phyloP scores from a whole-genome alignment of 2,113 vertebrate species.

The Chauna torquata region DNA sequence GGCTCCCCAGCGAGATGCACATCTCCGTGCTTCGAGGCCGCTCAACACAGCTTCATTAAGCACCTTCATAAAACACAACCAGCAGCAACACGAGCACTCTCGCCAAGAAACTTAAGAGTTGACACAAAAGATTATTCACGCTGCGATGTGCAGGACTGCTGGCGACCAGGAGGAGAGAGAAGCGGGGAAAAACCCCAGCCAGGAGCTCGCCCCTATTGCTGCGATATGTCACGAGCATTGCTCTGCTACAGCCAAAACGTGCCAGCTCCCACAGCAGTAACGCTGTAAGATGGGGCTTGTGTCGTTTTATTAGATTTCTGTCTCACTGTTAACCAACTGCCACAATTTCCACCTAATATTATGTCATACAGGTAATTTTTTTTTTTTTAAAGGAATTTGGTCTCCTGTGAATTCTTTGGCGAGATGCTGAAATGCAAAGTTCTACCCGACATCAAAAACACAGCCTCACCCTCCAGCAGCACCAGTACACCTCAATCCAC shows the following conservation, averaged over 20 bases:
- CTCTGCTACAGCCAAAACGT: neutral
- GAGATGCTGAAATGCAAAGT: neutral
- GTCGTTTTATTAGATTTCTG: neutral
- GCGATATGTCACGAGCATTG: accelerated
- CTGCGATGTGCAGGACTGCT: neutral
- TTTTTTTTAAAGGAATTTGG: neutral
- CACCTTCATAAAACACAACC: neutral
- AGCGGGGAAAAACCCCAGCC: neutral
- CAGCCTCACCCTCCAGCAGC: accelerated
- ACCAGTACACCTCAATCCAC: neutral
- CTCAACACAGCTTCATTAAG: neutral
- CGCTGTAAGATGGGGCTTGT: neutral
- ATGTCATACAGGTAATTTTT: neutral
- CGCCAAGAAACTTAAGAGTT: neutral
- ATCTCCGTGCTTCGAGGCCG: neutral
- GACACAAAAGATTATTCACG: neutral
- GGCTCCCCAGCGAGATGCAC: accelerated
- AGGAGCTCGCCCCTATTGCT: neutral
- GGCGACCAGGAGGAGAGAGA: neutral
- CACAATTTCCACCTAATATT: neutral
- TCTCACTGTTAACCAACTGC: accelerated
- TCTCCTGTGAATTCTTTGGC: neutral
- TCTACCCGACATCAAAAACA: neutral
- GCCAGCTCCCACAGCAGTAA: neutral
- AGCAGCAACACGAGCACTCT: neutral